Evolutionary conservation across 2,113 vertebrate species (phyloP), one percentile per base, ranked within the genome.

Genomic region (Anolis sagrei): DNA sequence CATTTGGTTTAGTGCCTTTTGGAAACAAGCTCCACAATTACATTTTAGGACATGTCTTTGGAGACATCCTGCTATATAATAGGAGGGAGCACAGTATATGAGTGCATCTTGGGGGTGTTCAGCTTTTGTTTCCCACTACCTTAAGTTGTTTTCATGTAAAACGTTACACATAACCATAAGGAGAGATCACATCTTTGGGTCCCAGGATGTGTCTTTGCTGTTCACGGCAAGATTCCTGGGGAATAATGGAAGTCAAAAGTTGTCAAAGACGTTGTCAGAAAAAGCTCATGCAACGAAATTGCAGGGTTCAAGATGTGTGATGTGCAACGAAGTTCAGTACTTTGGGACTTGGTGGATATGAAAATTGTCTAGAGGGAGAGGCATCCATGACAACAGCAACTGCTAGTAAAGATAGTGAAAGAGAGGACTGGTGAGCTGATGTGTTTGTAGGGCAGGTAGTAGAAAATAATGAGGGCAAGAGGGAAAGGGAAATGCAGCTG

Each of bases 311-410:
- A 0, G 27, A 44, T 27, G 36, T 2, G n/a, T 21, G 11, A 23
- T 79, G 32, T 27, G 11, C 48, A 36, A 68, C 74, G 7, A 58
- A 79, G 69, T 36, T 49, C 3, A 79, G 69, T 36, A 58, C 3
- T 85, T 27, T 58, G 73, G 77, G 62, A 80, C n/a, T 0, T 39
- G 48, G 76, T 48, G 77, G 51, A 69, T 18, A 44, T 48, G 39
- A 48, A 13, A 86, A 78, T 82, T 74, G 21, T 25, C 49, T 84
- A 70, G 44, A 81, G 79, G 83, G 73, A 86, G 10, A 6, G 84
- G 82, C 74, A 69, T 70, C 84, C 49, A 1, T 86, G 72, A 75
- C 62, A 75, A 11, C 39, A 39, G 74, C 7, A 64, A 44, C 66
- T 48, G 70, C 44, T 2, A 70, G 34, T 4, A 61, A 27, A 16